Evolutionary conservation across 2,888 invertebrate genomes (phyloP).

Genomic region (Busseola fusca): DNA sequence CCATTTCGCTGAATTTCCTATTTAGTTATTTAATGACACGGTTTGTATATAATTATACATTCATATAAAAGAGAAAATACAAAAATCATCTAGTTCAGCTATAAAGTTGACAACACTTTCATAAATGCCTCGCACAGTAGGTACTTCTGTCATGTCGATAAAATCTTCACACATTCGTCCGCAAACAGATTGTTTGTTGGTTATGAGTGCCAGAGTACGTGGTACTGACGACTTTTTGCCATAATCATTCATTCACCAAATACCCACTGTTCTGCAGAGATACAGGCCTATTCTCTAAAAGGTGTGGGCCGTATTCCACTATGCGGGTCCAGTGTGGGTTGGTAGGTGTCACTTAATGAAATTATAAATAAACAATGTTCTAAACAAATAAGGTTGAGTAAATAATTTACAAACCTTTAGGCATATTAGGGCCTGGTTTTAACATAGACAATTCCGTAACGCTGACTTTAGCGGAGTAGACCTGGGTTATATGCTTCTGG

Average conservation of each 20-base stretch:
- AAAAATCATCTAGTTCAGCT: not conserved
- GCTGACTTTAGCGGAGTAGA: not conserved
- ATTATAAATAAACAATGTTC: not conserved
- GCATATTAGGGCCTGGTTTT: not conserved
- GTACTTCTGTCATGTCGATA: not conserved
- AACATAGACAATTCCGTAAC: slow-evolving; percentile 8
- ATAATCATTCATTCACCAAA: not conserved
- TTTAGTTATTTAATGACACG: not conserved
- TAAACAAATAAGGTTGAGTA: not conserved
- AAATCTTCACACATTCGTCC: not conserved
- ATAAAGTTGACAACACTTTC: not conserved
- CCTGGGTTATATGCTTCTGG: slow-evolving; percentile 8
- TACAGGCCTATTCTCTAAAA: not conserved
- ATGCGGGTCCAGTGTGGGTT: not conserved
- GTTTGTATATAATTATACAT: not conserved
- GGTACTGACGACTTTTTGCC: not conserved
- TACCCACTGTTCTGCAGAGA: not conserved
- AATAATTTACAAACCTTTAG: slow-evolving; percentile 18
- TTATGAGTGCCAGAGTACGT: not conserved
- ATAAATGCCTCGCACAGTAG: not conserved
- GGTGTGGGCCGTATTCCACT: too few relatives aligned
- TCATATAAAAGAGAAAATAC: not conserved
- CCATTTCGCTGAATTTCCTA: not conserved
- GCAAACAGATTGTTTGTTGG: not conserved
- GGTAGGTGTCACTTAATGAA: not conserved